Evolutionary conservation across 2,888 invertebrate species (phyloP), one percentile per base, ranked within the genome.

Genomic region (Caenorhabditis parvicauda): DNA sequence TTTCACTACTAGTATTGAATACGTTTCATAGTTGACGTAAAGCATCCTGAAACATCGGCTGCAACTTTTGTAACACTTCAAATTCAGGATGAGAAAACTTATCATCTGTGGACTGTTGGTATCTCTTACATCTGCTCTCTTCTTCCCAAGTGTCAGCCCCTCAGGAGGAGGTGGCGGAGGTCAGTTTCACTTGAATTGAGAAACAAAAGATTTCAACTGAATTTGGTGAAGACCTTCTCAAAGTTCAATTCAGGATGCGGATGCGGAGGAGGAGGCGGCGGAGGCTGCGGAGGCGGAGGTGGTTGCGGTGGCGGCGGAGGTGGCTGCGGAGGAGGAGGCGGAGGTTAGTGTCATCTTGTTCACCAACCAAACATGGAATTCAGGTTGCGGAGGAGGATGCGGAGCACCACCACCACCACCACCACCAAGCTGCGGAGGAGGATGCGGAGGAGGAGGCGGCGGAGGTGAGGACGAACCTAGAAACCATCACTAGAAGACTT

Each of bases 131-230:
- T 29, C 54, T 3, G 62, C 62, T 21, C 58, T 62, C 54, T 47
- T 62, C 38, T 62, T 62, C 62, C 62, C 62, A 49, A 54, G 54
- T 1, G 43, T 43, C 32, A 45, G 57, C 21, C 48, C 9, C 35
- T 32, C 50, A 4, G 57, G 53, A 21, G 54, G 56, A 3, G 61
- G 61, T 4, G 61, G 62, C 38, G 54, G 54, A n/a, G 50, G 58
- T 58, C 29, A 52, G 58, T 35, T 42, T 14, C 14, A 7, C n/a
- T 21, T 7, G 5, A 24, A 7, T 5, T 12, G n/a, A 32, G 9
- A 32, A 12, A 32, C 9, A 32, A 32, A 12, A 12, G 9, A 9
- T n/a, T 32, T 32, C 9, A 12, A 32, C 9, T 12, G 9, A n/a
- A 9, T n/a, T n/a, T 12, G 9, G 9, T 32, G 35, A n/a, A 32